Base-by-base conservation (phyloP, 2,888 invertebrate species). In the Yponomeuta evonymella region DNA sequence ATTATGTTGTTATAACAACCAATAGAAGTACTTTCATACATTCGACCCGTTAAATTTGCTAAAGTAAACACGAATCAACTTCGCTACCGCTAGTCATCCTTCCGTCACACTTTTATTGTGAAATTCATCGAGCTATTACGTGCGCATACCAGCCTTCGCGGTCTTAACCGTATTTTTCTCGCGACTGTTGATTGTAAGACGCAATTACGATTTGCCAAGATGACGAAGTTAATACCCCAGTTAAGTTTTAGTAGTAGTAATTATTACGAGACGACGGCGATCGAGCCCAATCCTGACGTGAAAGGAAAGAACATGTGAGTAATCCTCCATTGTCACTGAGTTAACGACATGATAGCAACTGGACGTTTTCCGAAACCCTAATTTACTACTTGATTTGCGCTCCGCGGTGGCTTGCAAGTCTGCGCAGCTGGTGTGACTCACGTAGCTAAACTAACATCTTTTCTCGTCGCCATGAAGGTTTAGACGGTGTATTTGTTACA, bases 231-330 rank as follows among this genome's bases (percentile, higher is more conserved):
- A 82, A 83, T 92, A 84, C 90, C 90, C 84, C 91, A 91, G 80
- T 91, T 92, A 88, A 88, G 85, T 83, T 92, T 91, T 90, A 92
- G 90, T 90, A 92, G 89, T 92, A 92, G 87, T 91, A 90, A 84
- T 82, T 89, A 86, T 33, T 87, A 84, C 79, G 88, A 87, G 77
- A 81, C 84, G 74, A 84, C 83, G 75, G 80, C 82, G 69, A 77
- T 86, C 67, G 85, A 86, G 75, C 85, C 85, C 70, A 78, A 79
- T 73, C 76, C 80, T 68, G 79, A 87, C 79, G 83, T 83, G 76
- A 85, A 87, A 75, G 80, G 15, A 36, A 70, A 68, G 72, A 79
- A 82, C 79, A 79, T 77, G 88, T 89, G 75, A 89, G 90, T 89
- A 76, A 65, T 33, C 33, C 51, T 58, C 51, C 51, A 58, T 58